phyloP scores from a whole-genome alignment of 2,113 vertebrate genomes.

The Gavia stellata region DNA sequence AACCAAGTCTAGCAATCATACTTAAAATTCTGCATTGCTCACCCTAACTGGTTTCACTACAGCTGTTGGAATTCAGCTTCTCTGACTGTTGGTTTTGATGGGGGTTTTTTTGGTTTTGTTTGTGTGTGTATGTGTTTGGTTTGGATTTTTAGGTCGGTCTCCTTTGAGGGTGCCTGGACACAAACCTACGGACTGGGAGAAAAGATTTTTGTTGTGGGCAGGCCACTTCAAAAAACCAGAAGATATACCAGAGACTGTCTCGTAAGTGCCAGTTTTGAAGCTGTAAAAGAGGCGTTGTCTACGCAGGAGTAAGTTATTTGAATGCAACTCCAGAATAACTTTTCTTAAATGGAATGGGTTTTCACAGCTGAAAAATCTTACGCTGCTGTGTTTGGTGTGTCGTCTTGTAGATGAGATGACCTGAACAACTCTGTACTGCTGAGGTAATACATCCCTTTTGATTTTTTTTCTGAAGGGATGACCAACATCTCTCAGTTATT shows the following conservation, averaged over 20 bases:
- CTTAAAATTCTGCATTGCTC: not conserved
- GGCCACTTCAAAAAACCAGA: conserved; percentile 86
- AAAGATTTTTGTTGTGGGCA: conserved; percentile 83
- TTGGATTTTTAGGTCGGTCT: not conserved
- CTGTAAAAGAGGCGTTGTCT: not conserved
- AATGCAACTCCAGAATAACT: not conserved
- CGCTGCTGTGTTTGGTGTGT: not conserved
- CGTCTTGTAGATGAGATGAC: not conserved
- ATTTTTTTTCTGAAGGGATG: not conserved
- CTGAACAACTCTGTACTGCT: not conserved
- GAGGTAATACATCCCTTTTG: not conserved
- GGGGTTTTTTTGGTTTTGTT: not conserved
- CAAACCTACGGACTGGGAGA: conserved; percentile 81
- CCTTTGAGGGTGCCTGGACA: conserved; percentile 77
- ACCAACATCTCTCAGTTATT: not conserved
- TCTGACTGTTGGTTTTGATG: not conserved
- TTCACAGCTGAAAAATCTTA: not conserved
- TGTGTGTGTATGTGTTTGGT: not conserved
- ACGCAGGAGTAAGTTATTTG: not conserved
- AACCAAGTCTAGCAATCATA: not conserved
- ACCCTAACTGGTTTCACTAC: not conserved
- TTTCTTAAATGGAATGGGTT: not conserved
- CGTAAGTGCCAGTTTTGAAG: conserved; percentile 77
- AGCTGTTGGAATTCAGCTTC: not conserved
- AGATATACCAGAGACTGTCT: conserved; percentile 86